Base-by-base conservation (phyloP, 2,888 invertebrate genomes). In the Athripsodes cinereus region DNA sequence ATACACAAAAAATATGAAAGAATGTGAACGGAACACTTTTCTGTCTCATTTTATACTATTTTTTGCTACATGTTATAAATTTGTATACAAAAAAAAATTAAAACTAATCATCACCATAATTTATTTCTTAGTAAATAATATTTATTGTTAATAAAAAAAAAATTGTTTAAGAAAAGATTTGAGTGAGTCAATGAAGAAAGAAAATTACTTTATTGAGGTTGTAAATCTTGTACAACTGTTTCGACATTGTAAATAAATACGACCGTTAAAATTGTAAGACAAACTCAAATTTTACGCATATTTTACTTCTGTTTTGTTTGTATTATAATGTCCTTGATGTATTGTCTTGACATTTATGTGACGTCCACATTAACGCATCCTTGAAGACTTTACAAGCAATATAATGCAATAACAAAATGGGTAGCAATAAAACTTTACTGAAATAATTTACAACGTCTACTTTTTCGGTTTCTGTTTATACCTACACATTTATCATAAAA, bases 341-440 rank as follows among this genome's bases (percentile, higher is more conserved):
- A 40, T 6, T 16, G 13, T 21, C 44, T 19, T 51, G 53, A 57
- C 61, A 55, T 51, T 53, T 63, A 59, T 63, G 60, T 57, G 31
- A 46, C 52, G 20, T 13, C 22, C 59, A n/a, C 55, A 59, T 62
- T 62, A 62, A 57, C 57, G 22, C 44, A 53, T 46, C 53, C 21
- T 60, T 63, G 57, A 59, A 50, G 48, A 50, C 46, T 62, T 60
- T 58, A 54, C 55, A 53, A 54, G 52, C 50, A 34, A 56, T 8
- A n/a, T 8, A 40, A 40, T 40, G 31, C 8, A 6, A 13, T 13
- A 13, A 40, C 8, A 55, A 62, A 53, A 57, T 59, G 56, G 59
- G 63, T 60, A 63, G 63, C 61, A 57, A 61, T 62, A 62, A 61
- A 63, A 40, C 49, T 58, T 56, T 55, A 53, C 54, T 53, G 47